These are phyloP conservation scores for Aegithalos caudatus DNA, from an alignment of 2,113 vertebrate species.

Conservation along the genomic window DNA sequence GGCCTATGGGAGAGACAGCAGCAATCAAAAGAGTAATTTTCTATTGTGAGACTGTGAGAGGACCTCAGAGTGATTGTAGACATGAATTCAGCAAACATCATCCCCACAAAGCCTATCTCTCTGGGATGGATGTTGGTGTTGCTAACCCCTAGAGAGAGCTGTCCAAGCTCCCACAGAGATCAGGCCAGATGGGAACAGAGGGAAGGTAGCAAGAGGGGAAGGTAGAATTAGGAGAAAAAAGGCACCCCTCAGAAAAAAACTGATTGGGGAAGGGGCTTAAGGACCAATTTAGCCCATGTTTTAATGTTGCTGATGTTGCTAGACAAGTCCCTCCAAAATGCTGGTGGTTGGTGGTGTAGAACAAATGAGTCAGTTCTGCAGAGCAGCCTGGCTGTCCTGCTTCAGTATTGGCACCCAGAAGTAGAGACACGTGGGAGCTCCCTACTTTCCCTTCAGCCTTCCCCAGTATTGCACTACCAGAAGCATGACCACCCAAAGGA, in stretches of 20 bases:
- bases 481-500: not conserved
- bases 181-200: not conserved
- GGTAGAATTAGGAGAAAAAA: not conserved
- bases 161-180: not conserved
- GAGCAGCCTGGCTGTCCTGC: not conserved
- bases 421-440: not conserved
- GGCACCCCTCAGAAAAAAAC: not conserved
- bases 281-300: not conserved
- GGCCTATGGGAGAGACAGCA: not conserved
- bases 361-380: not conserved
- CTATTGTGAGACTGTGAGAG: not conserved
- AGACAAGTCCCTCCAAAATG: not conserved
- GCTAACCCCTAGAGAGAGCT: not conserved
- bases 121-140: not conserved
- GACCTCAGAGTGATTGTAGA: not conserved
- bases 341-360: not conserved
- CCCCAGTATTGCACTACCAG: not conserved
- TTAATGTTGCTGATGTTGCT: not conserved
- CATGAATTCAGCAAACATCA: not conserved
- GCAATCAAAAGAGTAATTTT: not conserved
- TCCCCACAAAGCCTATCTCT: not conserved
- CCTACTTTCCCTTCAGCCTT: not conserved
- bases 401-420: not conserved
- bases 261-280: not conserved
- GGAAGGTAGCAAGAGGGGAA: not conserved